Base-by-base conservation (phyloP, 1,140 invertebrate species). In the Lysiphlebus fabarum region DNA sequence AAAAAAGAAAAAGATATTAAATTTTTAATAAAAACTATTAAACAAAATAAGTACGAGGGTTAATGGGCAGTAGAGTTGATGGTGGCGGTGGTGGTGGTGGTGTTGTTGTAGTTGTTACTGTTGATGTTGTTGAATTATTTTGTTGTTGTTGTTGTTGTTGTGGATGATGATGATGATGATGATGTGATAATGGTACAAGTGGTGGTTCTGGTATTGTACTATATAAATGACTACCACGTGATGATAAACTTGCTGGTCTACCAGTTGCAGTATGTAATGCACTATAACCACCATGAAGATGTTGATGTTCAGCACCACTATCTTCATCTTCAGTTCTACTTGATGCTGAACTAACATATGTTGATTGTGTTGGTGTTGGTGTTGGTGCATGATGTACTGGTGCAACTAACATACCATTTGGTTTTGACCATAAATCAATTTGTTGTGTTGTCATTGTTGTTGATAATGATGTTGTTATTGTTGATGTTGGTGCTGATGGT, bases 281-380 rank as follows among this genome's bases (percentile, higher is more conserved):
- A 62, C 71, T 76, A 65, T 75, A 79, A 37, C 72, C 71, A 45
- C 70, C 73, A 55, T 72, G 68, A 2, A 26, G 4, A 62, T 79
- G 69, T 65, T 85, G 77, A 67, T 82, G 80, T 68, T 83, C 71
- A 67, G 82, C 75, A 11, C 76, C 75, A 61, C 83, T 84, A 64
- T 83, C 84, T 67, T 84, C 83, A 68, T 84, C 82, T 65, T 84
- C 83, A 47, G 83, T 84, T 41, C 84, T 74, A 42, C 82, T 82
- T 9, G 83, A 85, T 56, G 84, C 83, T 38, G 84, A 84, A 50
- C 83, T 85, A 37, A 86, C 83, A 71, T 85, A 85, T 44, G 85
- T 85, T 34, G 83, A 84, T 66, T 85, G 83, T 38, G 84, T 85
- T 14, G 84, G 84, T 2, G 84, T 85, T 0, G 84, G 82, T 12